These are phyloP conservation scores for Xiphorhynchus elegans DNA, from an alignment of 2,113 vertebrate species.

Conservation along the genomic window DNA sequence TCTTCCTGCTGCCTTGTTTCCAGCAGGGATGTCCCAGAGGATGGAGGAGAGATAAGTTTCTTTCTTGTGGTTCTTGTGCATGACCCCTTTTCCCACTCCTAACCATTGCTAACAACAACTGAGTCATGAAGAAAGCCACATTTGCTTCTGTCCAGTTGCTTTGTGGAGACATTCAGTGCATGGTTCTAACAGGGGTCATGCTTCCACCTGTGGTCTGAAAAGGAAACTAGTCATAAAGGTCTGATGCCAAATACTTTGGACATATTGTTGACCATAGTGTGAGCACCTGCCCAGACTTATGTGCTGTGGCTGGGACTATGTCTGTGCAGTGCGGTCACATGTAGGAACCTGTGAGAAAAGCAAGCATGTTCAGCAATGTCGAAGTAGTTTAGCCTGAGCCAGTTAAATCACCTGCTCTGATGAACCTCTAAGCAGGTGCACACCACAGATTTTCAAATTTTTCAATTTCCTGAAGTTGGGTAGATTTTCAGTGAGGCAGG, in stretches of 20 bases:
- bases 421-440: not conserved
- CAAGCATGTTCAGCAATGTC: not conserved
- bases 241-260: not conserved
- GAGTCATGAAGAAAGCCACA: not conserved
- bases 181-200: not conserved
- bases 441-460: not conserved
- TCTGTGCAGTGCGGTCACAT: fast-evolving
- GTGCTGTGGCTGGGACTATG: not conserved
- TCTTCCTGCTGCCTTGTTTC: not conserved
- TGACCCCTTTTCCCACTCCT: not conserved
- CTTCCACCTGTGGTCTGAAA: not conserved
- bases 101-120: not conserved
- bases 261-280: not conserved
- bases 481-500: not conserved
- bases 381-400: not conserved
- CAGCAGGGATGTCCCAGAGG: not conserved
- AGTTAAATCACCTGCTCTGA: not conserved
- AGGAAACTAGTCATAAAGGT: not conserved
- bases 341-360: not conserved
- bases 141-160: not conserved
- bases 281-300: not conserved
- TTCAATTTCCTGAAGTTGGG: not conserved
- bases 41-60: not conserved
- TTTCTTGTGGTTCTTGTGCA: not conserved
- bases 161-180: not conserved